Conservation (phyloP, 2,888 invertebrate genomes). For the Girardia tigrina region DNA sequence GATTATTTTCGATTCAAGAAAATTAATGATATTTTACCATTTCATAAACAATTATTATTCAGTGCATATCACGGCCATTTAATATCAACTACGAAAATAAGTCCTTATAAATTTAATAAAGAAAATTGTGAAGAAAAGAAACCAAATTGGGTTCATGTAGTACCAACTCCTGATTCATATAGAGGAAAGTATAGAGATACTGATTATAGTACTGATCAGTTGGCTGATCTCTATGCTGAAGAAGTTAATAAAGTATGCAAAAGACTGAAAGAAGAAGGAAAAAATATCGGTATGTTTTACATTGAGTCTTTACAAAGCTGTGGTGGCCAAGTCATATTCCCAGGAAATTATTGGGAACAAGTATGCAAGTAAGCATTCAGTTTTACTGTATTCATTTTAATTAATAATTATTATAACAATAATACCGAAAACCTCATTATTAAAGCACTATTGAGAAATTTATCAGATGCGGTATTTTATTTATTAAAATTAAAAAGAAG, state of each 20-base stretch:
- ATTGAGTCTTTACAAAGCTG: slow-evolving; percentile 91
- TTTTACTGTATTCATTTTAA: neutral
- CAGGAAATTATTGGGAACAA: slow-evolving; percentile 67
- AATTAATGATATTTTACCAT: too few species aligned
- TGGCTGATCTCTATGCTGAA: slow-evolving; percentile 57
- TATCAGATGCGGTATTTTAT: too few species aligned
- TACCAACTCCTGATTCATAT: slow-evolving; percentile 79
- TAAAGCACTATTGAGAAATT: too few species aligned
- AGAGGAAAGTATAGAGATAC: slow-evolving; percentile 68
- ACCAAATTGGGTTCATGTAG: slow-evolving; percentile 52
- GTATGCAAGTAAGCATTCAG: slow-evolving; percentile 60
- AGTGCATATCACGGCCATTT: slow-evolving; percentile 98
- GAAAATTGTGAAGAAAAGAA: slow-evolving; percentile 60
- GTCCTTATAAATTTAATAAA: slow-evolving; percentile 90
- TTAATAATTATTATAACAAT: too few species aligned
- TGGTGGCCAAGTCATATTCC: slow-evolving; percentile 87
- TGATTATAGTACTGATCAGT: slow-evolving; percentile 55
- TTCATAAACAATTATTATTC: too few species aligned
- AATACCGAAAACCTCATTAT: too few species aligned
- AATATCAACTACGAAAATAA: slow-evolving; percentile 83
- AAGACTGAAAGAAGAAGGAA: slow-evolving; percentile 54
- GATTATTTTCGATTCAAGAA: too few species aligned
- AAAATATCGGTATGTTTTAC: slow-evolving; percentile 71
- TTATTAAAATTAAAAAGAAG: too few species aligned
- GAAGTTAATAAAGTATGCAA: slow-evolving; percentile 60